A percentile compares a stretch with the other conserved stretches of the same genome.
These are phyloP conservation scores for Rhabdomys dilectus DNA, from an alignment of 2,113 vertebrate species.

Conservation along the genomic window DNA sequence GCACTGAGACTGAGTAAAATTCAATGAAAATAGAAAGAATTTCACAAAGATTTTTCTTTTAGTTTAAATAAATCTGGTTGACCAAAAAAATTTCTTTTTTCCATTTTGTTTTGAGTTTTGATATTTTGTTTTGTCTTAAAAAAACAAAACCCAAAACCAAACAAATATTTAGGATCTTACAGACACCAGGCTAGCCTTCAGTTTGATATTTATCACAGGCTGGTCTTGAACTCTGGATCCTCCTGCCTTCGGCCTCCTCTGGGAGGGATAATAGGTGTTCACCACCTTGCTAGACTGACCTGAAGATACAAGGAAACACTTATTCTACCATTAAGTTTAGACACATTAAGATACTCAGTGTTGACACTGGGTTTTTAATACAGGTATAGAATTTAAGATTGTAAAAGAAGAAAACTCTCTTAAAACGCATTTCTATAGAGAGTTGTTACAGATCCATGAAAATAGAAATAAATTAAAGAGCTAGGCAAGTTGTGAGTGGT, in stretches of 20 bases:
- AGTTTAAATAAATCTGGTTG: background rate
- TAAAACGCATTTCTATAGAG: slow-evolving; percentile 24
- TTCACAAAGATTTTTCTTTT: background rate
- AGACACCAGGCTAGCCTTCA: background rate
- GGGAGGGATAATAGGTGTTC: background rate
- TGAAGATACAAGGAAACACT: background rate
- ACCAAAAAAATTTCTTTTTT: background rate
- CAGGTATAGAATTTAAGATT: background rate
- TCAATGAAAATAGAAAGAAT: slow-evolving; percentile 9
- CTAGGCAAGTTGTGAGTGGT: background rate
- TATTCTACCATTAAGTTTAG: background rate
- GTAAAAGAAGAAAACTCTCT: background rate
- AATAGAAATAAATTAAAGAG: background rate
- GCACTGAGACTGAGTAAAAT: background rate
- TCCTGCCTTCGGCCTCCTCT: background rate
- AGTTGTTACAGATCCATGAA: slow-evolving; percentile 6
- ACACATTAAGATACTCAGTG: background rate
- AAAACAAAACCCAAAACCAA: background rate
- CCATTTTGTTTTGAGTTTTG: background rate
- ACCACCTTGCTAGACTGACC: background rate
- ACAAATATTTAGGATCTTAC: background rate
- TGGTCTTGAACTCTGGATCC: background rate
- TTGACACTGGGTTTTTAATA: background rate
- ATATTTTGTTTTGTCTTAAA: background rate
- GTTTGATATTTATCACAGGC: background rate